Base-by-base conservation (phyloP, 2,113 vertebrate genomes). In the Colius striatus region DNA sequence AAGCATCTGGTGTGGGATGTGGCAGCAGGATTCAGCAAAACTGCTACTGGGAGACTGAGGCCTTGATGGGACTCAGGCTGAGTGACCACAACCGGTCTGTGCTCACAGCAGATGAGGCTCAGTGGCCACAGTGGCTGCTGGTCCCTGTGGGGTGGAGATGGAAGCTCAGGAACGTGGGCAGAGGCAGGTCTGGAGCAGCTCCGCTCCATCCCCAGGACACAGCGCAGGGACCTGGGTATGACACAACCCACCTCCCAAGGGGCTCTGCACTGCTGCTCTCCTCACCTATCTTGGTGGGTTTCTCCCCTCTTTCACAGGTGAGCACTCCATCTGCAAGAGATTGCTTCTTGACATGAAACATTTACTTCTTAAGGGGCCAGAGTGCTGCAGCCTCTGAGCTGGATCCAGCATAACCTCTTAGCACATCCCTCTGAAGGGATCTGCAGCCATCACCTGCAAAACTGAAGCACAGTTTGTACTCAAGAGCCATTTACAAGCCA, bases 351-450 rank as follows among this genome's bases (percentile, higher is more conserved):
- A 66, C 93, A 92, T 95, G 94, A 97, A 96, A 95, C 95, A 92
- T 96, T 91, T 45, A 91, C 91, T 85, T 94, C 95, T 92, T 94
- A 95, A 94, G 85, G 93, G 94, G 94, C 74, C 93, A 66, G 71
- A 34, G 84, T 67, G 89, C 86, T n/a, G 48, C 90, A 63, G 70
- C 2, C 50, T 78, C 78, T 29, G 82, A 89, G 89, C 62, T 4
- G n/a, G 94, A 75, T 91, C 84, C 94, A 54, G 58, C 85, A 54
- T 2, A 87, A 57, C 81, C 93, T 97, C 89, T 95, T 38, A 95
- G 89, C 91, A 76, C 91, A 41, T 25, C 1, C 3, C 87, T 92
- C 95, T 30, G 2, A 50, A 45, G 91, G 91, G 95, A 95, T 68
- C 87, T 95, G 45, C 84, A 54, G 94, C 80, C 77, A 19, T 43